Evolutionary conservation across 1,140 invertebrate genomes (phyloP).

Genomic region (Pseudomyrmex pallidus): DNA sequence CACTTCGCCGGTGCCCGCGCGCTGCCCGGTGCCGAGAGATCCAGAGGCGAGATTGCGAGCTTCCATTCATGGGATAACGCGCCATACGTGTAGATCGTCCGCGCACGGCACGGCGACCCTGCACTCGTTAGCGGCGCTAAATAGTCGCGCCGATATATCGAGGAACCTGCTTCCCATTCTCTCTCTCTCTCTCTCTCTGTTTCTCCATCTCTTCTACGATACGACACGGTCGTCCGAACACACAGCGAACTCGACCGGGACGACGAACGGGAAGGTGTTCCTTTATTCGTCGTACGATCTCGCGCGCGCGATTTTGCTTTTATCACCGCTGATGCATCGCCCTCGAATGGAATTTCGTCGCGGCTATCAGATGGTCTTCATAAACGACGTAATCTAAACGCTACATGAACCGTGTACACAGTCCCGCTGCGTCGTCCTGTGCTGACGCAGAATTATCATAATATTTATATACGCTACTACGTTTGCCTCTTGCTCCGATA

Average conservation of each 20-base stretch:
- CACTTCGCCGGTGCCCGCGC: slow-evolving; percentile 71
- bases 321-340: slow-evolving; percentile 6
- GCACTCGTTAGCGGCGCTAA: slow-evolving; percentile 75
- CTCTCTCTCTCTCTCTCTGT: not conserved
- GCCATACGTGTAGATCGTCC: slow-evolving; percentile 49
- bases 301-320: not conserved
- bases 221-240: too few species aligned
- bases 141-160: slow-evolving; percentile 73
- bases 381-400: slow-evolving; percentile 17
- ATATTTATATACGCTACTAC: slow-evolving; percentile 12
- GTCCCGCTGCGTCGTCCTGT: not conserved
- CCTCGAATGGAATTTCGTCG: slow-evolving; percentile 35
- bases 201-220: not conserved
- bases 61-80: slow-evolving; percentile 71
- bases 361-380: slow-evolving; percentile 12
- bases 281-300: not conserved
- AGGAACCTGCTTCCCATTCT: not conserved
- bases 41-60: slow-evolving; percentile 74
- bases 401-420: not conserved
- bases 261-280: slow-evolving; percentile 4
- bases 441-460: slow-evolving; percentile 4
- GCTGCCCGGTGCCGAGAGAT: slow-evolving; percentile 66
- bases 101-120: slow-evolving; percentile 29
- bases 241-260: too few species aligned
- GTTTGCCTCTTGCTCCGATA: not conserved